A percentile compares a stretch with the other conserved stretches of the same genome.
Evolutionary conservation across 2,888 invertebrate genomes (phyloP).

Genomic region (Cyaniris semiargus): DNA sequence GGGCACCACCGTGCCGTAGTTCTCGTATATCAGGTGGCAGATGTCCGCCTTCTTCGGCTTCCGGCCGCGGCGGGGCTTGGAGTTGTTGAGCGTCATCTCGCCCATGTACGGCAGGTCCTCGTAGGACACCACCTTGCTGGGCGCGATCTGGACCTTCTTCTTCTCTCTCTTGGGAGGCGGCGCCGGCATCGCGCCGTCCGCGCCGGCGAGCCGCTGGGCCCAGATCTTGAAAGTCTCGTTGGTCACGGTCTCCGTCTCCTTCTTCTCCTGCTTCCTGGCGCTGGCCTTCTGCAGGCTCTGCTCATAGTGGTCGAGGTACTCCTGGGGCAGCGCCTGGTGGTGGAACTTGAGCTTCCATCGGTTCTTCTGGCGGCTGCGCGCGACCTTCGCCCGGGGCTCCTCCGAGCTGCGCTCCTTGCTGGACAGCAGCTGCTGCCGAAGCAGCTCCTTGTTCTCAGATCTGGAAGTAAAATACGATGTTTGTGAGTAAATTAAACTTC

Average conservation of each 20-base stretch:
- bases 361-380: conserved; percentile 81
- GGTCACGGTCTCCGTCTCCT: conserved; percentile 69
- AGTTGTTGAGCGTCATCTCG: conserved; percentile 93
- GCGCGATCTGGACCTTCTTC: conserved; percentile 65
- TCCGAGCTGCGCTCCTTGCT: conserved; percentile 65
- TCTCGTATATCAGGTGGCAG: conserved; percentile 94
- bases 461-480: conserved; percentile 51
- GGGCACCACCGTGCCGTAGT: conserved; percentile 92
- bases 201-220: conserved; percentile 87
- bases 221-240: conserved; percentile 87
- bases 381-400: conserved; percentile 61
- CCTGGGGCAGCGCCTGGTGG: conserved; percentile 88
- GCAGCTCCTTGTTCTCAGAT: conserved; percentile 70
- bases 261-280: conserved; percentile 62
- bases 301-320: conserved; percentile 89
- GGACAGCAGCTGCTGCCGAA: conserved; percentile 69
- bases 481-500: not conserved
- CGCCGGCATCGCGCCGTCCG: conserved; percentile 59
- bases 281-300: conserved; percentile 82
- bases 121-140: conserved; percentile 83
- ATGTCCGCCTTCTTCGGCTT: conserved; percentile 96
- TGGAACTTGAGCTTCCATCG: conserved; percentile 89
- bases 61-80: conserved; percentile 90
- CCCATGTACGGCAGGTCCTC: conserved; percentile 95
- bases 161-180: conserved; percentile 57